Percentiles rank a stretch among this genome's conserved stretches.
These are phyloP conservation scores for Sakesphorus luctuosus DNA, from an alignment of 2,113 vertebrate species.

Conservation along the genomic window DNA sequence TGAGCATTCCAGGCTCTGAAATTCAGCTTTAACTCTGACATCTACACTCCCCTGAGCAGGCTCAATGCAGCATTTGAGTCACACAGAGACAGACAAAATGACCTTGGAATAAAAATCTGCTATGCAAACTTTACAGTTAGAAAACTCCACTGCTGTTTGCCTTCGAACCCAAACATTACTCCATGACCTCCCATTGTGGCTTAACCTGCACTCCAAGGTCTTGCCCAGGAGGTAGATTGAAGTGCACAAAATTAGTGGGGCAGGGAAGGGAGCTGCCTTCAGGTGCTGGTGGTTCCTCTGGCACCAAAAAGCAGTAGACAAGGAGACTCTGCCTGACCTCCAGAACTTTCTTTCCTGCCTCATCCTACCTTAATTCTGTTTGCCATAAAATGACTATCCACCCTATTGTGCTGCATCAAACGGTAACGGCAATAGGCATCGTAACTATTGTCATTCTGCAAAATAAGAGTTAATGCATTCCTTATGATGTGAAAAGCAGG, in stretches of 20 bases:
- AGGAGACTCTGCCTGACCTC: neutral
- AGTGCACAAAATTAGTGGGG: neutral
- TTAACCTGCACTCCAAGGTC: neutral
- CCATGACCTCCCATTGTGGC: neutral
- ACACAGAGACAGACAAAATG: neutral
- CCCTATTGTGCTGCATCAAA: neutral
- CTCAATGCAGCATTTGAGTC: neutral
- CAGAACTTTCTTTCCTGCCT: neutral
- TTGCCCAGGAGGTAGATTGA: neutral
- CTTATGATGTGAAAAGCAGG: neutral
- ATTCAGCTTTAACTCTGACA: slow-evolving; percentile 9
- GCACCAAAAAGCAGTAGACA: neutral
- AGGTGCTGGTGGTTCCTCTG: neutral
- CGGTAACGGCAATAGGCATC: neutral
- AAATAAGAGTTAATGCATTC: neutral
- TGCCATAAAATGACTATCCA: neutral
- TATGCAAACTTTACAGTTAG: neutral
- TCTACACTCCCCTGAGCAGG: neutral
- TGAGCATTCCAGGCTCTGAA: slow-evolving; percentile 3
- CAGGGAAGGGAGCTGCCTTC: neutral
- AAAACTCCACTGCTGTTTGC: neutral
- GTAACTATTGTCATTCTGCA: neutral
- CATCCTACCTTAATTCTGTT: neutral
- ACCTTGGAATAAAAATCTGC: slow-evolving; percentile 13
- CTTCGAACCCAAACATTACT: neutral